Percentiles rank a stretch among this genome's conserved stretches.
phyloP scores from a whole-genome alignment of 1,140 invertebrate genomes.

The Nephotettix cincticeps region DNA sequence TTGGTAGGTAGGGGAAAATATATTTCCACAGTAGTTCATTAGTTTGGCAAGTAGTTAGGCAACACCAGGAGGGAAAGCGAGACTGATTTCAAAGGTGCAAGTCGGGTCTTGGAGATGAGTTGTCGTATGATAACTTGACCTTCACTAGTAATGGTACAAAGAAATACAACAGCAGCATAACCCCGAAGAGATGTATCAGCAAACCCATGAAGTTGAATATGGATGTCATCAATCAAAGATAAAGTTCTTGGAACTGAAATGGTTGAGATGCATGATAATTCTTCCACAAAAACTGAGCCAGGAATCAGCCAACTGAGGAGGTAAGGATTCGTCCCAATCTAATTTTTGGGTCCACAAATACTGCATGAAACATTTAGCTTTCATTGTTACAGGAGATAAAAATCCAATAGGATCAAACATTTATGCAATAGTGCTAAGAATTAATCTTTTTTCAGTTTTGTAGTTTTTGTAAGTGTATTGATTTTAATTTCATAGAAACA shows the following conservation, averaged over 20 bases:
- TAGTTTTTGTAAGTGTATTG: not conserved
- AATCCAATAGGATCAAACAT: slow-evolving; percentile 5
- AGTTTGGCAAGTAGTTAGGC: slow-evolving; percentile 1
- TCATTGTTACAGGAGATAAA: not conserved
- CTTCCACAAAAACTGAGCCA: not conserved
- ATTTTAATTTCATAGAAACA: not conserved
- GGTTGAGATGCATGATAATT: not conserved
- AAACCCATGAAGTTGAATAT: not conserved
- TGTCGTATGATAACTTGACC: too few relatives aligned
- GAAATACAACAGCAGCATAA: not conserved
- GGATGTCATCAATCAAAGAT: too few relatives aligned
- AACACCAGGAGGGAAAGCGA: slow-evolving; percentile 7
- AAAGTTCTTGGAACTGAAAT: not conserved
- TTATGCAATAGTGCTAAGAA: not conserved
- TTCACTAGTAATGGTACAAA: not conserved
- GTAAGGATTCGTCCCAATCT: not conserved
- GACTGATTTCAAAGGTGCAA: slow-evolving; percentile 23
- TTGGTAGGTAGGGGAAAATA: not conserved
- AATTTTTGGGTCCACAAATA: not conserved
- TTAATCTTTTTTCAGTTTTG: not conserved
- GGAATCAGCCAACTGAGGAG: not conserved
- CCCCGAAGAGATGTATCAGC: not conserved
- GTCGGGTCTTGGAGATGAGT: slow-evolving; percentile 12
- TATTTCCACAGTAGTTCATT: not conserved
- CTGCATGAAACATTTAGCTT: not conserved